phyloP scores from a whole-genome alignment of 1,140 invertebrate genomes.

The Drosophila takahashii region DNA sequence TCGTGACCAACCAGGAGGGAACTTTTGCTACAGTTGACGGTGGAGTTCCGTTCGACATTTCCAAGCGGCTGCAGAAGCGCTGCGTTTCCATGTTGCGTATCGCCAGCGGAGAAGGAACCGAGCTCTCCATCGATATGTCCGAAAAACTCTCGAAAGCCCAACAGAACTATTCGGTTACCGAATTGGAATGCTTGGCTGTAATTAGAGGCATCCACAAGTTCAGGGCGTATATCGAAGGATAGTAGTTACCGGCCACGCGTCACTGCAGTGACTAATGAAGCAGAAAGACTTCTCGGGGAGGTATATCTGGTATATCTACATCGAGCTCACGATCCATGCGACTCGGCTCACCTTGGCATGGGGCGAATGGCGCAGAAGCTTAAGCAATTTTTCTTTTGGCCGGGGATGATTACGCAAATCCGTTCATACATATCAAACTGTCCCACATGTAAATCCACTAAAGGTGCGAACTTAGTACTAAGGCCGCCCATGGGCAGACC shows the following conservation, averaged over 20 bases:
- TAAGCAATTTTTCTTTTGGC: conserved; percentile 15
- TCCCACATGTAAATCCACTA: too few relatives aligned
- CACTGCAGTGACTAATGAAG: conserved; percentile 59
- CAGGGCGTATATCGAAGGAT: conserved; percentile 16
- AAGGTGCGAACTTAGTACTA: too few relatives aligned
- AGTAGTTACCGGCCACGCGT: conserved; percentile 74
- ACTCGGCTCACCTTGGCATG: conserved; percentile 13
- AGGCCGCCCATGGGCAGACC: too few relatives aligned
- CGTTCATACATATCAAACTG: too few relatives aligned
- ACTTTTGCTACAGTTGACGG: too few relatives aligned
- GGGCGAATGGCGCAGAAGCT: conserved; percentile 7
- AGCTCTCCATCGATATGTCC: conserved; percentile 47
- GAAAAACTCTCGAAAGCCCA: conserved; percentile 51
- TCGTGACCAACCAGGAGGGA: too few relatives aligned
- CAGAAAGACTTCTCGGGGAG: conserved; percentile 78
- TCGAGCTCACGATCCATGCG: too few relatives aligned
- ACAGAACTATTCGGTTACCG: conserved; percentile 42
- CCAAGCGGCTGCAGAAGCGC: too few relatives aligned
- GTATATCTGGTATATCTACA: not conserved
- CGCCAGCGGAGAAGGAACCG: conserved; percentile 23
- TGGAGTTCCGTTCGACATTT: too few relatives aligned
- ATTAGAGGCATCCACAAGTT: conserved; percentile 31
- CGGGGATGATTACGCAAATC: conserved; percentile 1
- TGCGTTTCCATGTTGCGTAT: too few relatives aligned
- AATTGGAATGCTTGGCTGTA: conserved; percentile 39